A percentile compares a stretch with the other conserved stretches of the same genome.
Conservation (phyloP, 2,888 invertebrate genomes). For the Tipula helvola region DNA sequence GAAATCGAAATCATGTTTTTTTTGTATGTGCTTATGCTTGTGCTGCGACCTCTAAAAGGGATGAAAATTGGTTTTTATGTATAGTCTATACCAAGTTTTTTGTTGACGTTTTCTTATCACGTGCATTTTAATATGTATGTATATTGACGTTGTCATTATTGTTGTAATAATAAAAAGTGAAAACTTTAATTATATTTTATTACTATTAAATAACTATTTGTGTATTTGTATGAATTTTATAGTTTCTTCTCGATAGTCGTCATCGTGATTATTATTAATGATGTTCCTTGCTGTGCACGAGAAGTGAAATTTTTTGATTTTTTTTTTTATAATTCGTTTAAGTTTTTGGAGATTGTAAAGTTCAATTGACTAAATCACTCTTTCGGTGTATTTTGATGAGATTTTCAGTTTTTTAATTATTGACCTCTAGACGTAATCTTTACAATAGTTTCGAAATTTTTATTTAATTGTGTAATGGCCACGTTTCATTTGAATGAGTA, state of each 20-base stretch:
- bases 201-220: background rate
- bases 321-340: background rate
- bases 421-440: background rate
- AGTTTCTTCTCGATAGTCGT: background rate
- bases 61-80: background rate
- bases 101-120: background rate
- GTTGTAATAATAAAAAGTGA: background rate
- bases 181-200: background rate
- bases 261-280: background rate
- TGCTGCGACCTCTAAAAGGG: background rate
- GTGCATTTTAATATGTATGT: background rate
- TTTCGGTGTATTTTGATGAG: background rate
- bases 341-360: background rate
- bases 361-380: background rate
- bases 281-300: background rate
- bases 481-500: background rate
- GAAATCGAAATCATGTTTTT: background rate
- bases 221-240: background rate
- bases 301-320: background rate
- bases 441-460: background rate
- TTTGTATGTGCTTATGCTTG: background rate
- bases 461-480: background rate
- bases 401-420: background rate
- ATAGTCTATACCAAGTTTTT: background rate
- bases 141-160: background rate